phyloP scores from a whole-genome alignment of 1,140 invertebrate species.

The Eubasilissa regina region DNA sequence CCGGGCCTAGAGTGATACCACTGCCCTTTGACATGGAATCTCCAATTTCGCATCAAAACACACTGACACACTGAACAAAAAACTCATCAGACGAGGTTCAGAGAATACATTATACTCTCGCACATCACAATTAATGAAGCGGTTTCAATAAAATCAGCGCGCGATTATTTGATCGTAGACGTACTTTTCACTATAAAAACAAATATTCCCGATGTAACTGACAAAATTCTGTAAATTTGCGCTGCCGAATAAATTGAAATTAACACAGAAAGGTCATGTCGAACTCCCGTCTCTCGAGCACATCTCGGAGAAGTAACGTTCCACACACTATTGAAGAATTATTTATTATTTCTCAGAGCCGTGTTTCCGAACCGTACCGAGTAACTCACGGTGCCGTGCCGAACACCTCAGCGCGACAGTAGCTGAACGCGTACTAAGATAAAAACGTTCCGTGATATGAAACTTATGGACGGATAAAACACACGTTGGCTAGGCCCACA shows the following conservation, averaged over 20 bases:
- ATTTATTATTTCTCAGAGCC: neutral
- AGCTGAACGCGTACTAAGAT: slow-evolving; percentile 31
- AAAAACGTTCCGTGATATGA: slow-evolving; percentile 30
- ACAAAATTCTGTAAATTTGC: neutral
- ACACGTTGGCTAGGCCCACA: slow-evolving; percentile 22
- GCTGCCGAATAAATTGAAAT: neutral
- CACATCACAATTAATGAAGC: neutral
- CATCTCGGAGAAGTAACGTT: neutral
- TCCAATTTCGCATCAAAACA: neutral
- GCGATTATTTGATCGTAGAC: neutral
- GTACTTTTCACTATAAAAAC: neutral
- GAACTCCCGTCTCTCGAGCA: neutral
- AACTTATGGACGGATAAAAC: slow-evolving; percentile 33
- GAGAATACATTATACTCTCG: neutral
- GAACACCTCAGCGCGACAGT: slow-evolving; percentile 27
- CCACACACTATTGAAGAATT: neutral
- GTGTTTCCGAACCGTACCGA: neutral
- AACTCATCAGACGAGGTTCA: slow-evolving; percentile 4
- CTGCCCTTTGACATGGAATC: neutral
- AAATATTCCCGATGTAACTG: neutral
- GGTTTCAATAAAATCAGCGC: neutral
- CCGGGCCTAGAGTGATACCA: neutral
- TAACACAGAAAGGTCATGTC: neutral
- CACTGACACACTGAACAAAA: slow-evolving; percentile 9
- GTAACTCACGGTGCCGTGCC: neutral